Conservation (phyloP, 2,888 invertebrate genomes). For the Tineola bisselliella region DNA sequence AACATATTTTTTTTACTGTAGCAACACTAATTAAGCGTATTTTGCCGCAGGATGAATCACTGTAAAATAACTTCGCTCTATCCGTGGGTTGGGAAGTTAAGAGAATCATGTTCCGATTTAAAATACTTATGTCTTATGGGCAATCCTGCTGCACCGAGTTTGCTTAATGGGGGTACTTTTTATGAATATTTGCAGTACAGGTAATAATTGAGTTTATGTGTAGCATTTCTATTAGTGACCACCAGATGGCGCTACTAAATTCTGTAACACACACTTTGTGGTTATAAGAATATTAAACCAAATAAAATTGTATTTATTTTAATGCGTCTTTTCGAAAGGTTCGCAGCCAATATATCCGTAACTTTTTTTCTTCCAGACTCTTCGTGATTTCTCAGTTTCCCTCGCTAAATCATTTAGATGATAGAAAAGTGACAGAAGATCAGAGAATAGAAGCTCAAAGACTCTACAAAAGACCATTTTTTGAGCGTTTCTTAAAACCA, state of each 20-base stretch:
- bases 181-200: conserved; percentile 81
- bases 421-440: conserved; percentile 72
- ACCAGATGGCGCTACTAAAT: no score
- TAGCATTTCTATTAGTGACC: no score
- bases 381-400: conserved; percentile 80
- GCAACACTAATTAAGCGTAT: no score
- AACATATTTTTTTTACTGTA: no score
- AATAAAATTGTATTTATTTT: no score
- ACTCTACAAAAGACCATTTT: conserved; percentile 69
- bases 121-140: conserved; percentile 85
- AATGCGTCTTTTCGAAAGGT: no score
- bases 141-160: conserved; percentile 82
- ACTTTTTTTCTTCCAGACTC: conserved; percentile 58
- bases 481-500: conserved; percentile 54
- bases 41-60: conserved; percentile 67
- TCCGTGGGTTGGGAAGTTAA: conserved; percentile 77
- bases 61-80: conserved; percentile 72
- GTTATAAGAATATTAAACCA: no score
- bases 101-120: conserved; percentile 76
- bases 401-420: conserved; percentile 75
- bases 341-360: no score
- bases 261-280: no score
- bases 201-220: conserved; percentile 40
- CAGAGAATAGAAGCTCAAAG: conserved; percentile 71
- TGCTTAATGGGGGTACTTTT: conserved; percentile 78